phyloP scores from a whole-genome alignment of 2,888 invertebrate genomes.

The Nemotelus pantherinus region DNA sequence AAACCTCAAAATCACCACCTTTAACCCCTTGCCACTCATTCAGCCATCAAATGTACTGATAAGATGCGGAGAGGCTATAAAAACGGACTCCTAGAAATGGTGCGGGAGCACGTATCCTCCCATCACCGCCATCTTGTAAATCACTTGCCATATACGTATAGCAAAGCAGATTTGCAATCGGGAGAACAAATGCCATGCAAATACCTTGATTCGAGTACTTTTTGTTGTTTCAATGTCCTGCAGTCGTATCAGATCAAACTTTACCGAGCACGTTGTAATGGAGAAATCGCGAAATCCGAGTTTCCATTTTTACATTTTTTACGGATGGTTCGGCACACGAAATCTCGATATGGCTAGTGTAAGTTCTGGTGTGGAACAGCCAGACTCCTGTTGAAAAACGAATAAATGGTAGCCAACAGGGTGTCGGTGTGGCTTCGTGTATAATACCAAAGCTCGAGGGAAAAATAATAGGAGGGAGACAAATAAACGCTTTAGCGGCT shows the following conservation, averaged over 20 bases:
- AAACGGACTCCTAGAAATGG: conserved; percentile 8
- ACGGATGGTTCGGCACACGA: neutral
- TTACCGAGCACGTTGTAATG: neutral
- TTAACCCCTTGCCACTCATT: conserved; percentile 1
- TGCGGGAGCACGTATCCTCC: conserved; percentile 24
- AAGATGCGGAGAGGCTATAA: conserved; percentile 21
- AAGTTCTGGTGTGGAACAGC: conserved; percentile 6
- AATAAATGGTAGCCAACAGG: conserved; percentile 29
- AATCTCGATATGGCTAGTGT: conserved; percentile 28
- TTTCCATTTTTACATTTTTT: conserved; percentile 9
- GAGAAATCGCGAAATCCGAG: conserved; percentile 7
- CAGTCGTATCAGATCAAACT: conserved; percentile 21
- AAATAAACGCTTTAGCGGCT: conserved; percentile 42
- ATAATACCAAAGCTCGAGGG: neutral
- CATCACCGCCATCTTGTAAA: conserved; percentile 50
- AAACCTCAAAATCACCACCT: conserved; percentile 52
- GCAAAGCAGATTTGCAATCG: conserved; percentile 28
- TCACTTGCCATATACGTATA: conserved; percentile 44
- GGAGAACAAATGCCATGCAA: conserved; percentile 26
- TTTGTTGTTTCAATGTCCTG: conserved; percentile 18
- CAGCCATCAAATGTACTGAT: conserved; percentile 43
- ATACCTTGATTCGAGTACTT: conserved; percentile 13
- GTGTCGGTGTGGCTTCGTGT: conserved; percentile 11
- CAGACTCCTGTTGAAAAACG: conserved; percentile 7
- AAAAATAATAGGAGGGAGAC: conserved; percentile 2